Conservation (phyloP, 2,113 vertebrate genomes). For the Epinephelus fuscoguttatus region DNA sequence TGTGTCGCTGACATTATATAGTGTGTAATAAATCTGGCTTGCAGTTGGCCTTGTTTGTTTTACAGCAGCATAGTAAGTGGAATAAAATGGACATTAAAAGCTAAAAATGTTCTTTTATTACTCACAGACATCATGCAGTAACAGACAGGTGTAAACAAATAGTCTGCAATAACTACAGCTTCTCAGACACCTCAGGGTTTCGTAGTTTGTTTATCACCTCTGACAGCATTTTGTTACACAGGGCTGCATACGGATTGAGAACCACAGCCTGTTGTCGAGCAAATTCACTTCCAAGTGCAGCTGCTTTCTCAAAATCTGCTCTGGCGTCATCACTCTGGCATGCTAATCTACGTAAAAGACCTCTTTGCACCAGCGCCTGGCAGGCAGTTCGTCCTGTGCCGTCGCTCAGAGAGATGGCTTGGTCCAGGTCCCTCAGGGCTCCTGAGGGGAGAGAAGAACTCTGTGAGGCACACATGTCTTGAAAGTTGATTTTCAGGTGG, state of each 20-base stretch:
- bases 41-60: background rate
- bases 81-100: background rate
- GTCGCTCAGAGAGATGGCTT: constrained; percentile 86
- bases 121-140: background rate
- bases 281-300: constrained; percentile 91
- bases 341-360: constrained; percentile 87
- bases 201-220: constrained; percentile 89
- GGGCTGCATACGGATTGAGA: constrained; percentile 94
- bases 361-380: constrained; percentile 92
- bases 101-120: constrained; percentile 32
- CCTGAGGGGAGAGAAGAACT: constrained; percentile 78
- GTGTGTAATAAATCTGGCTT: constrained; percentile 13
- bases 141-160: background rate
- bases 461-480: constrained; percentile 15
- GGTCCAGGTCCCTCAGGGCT: constrained; percentile 90
- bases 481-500: background rate
- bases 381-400: constrained; percentile 84
- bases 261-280: constrained; percentile 89
- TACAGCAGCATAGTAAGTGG: background rate
- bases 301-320: constrained; percentile 87
- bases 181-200: constrained; percentile 70
- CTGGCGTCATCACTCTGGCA: constrained; percentile 84
- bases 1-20: background rate
- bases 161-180: constrained; percentile 17
- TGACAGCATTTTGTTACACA: constrained; percentile 95